phyloP scores from a whole-genome alignment of 1,140 invertebrate species.

The Pseudobourletiella spinata region DNA sequence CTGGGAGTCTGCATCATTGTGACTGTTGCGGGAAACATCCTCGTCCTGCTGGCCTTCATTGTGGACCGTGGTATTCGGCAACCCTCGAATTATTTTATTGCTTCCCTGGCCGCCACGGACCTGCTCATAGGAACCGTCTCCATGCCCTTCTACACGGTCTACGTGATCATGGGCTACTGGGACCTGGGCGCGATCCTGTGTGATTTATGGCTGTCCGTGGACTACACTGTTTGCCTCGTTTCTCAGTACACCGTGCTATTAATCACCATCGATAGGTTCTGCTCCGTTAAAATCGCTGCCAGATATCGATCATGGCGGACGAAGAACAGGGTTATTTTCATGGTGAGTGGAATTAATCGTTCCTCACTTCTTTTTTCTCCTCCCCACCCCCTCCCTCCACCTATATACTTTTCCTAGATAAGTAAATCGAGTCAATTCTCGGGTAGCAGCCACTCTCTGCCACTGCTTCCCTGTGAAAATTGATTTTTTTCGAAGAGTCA shows the following conservation, averaged over 20 bases:
- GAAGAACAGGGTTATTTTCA: slow-evolving; percentile 75
- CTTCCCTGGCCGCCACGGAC: slow-evolving; percentile 94
- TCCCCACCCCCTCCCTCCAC: background rate
- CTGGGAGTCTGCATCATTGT: slow-evolving; percentile 80
- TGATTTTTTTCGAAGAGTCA: too few relatives aligned
- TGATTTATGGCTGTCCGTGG: slow-evolving; percentile 96
- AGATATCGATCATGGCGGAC: slow-evolving; percentile 96
- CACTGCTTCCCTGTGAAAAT: too few relatives aligned
- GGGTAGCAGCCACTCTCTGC: too few relatives aligned
- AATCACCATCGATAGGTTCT: slow-evolving; percentile 97
- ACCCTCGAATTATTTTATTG: slow-evolving; percentile 99
- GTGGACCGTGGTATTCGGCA: slow-evolving; percentile 95
- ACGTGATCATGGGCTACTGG: slow-evolving; percentile 94
- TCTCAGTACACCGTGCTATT: slow-evolving; percentile 98
- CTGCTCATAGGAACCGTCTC: slow-evolving; percentile 87
- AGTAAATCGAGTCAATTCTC: too few relatives aligned
- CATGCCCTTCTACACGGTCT: slow-evolving; percentile 94
- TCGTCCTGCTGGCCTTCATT: slow-evolving; percentile 92
- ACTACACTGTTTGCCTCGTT: slow-evolving; percentile 97
- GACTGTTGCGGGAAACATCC: slow-evolving; percentile 89
- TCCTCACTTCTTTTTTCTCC: too few relatives aligned
- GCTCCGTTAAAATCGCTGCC: slow-evolving; percentile 97
- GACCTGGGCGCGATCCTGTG: slow-evolving; percentile 88
- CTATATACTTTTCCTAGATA: too few relatives aligned
- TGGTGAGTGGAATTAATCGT: slow-evolving; percentile 45